These are phyloP conservation scores for Lycia hirtaria DNA, from an alignment of 2,888 invertebrate species.

Conservation along the genomic window DNA sequence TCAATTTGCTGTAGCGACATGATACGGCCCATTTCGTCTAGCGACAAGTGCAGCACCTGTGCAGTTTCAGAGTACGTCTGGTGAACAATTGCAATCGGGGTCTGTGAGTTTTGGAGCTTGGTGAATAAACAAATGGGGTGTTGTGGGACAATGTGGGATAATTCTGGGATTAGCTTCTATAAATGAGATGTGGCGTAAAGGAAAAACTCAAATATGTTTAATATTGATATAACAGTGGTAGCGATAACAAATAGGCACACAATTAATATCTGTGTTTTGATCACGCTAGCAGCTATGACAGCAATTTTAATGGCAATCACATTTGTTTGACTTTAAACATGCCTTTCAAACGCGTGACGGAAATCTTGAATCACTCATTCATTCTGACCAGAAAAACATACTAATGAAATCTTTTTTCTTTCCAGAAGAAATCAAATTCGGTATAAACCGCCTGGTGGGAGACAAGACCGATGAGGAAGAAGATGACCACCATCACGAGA, in stretches of 20 bases:
- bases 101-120: constrained; percentile 50
- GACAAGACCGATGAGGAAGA: constrained; percentile 87
- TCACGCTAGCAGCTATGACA: no score
- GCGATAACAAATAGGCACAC: neutral
- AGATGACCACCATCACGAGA: constrained; percentile 76
- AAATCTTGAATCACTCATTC: no score
- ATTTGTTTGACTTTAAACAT: no score
- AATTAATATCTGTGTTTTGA: no score
- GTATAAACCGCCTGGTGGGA: constrained; percentile 91
- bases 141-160: constrained; percentile 50
- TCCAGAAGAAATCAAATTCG: constrained; percentile 93
- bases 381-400: neutral
- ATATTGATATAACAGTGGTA: neutral
- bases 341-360: no score
- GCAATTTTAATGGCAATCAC: no score
- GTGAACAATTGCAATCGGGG: constrained; percentile 58
- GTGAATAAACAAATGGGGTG: constrained; percentile 60
- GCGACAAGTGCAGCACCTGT: constrained; percentile 85
- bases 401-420: constrained; percentile 31
- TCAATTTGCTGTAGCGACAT: constrained; percentile 88
- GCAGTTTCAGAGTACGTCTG: constrained; percentile 68
- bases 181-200: constrained; percentile 29
- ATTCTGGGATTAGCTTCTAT: constrained; percentile 37
- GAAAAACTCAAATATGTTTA: constrained; percentile 8
- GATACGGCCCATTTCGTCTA: constrained; percentile 87